These are phyloP conservation scores for Perccottus glenii DNA, from an alignment of 2,113 vertebrate genomes.

Conservation along the genomic window DNA sequence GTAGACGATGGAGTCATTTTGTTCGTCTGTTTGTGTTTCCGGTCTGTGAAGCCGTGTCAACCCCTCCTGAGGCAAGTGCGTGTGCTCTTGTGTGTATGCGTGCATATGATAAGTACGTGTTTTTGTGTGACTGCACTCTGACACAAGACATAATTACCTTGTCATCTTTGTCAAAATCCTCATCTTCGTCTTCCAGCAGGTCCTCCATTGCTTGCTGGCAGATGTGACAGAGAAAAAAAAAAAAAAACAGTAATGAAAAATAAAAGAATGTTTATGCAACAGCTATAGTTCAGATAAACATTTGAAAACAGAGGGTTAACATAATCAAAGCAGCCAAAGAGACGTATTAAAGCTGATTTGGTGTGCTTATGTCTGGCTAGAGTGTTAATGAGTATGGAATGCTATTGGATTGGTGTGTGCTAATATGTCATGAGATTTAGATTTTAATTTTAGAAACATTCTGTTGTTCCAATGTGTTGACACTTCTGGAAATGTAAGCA, in stretches of 20 bases:
- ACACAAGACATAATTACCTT: conserved; percentile 96
- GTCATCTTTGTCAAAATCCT: conserved; percentile 99
- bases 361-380: conserved; percentile 50
- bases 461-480: conserved; percentile 66
- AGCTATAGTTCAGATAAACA: conserved; percentile 42
- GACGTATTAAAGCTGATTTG: conserved; percentile 60
- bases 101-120: conserved; percentile 12
- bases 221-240: conserved; percentile 42
- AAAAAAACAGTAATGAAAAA: conserved; percentile 24
- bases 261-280: conserved; percentile 51
- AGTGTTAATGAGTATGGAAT: conserved; percentile 58
- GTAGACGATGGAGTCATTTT: conserved; percentile 65
- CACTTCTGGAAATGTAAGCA: conserved; percentile 67
- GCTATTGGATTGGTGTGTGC: conserved; percentile 39
- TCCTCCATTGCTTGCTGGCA: conserved; percentile 93
- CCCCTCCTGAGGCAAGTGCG: conserved; percentile 75
- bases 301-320: conserved; percentile 59
- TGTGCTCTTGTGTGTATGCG: neutral
- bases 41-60: conserved; percentile 84
- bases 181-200: conserved; percentile 96
- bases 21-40: conserved; percentile 80
- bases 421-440: conserved; percentile 53
- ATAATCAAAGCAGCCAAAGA: conserved; percentile 44
- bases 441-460: conserved; percentile 69
- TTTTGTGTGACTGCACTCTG: conserved; percentile 64